Evolutionary conservation across 2,113 vertebrate genomes (phyloP).

Genomic region (Uropsilus gracilis): DNA sequence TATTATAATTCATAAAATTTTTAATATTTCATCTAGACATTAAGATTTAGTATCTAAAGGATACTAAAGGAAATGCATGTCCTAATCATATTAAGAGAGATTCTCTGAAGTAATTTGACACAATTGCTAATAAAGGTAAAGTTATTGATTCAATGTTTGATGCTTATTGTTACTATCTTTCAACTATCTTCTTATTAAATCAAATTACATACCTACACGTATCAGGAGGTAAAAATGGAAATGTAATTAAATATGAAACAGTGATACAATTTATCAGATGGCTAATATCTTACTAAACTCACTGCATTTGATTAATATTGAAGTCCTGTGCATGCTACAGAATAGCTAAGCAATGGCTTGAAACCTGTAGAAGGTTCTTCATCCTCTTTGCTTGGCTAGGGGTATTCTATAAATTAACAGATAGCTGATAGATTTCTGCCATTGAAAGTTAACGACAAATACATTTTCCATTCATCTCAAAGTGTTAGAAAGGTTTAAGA

Average conservation of each 20-base stretch:
- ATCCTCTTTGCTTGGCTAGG: neutral
- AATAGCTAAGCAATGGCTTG: neutral
- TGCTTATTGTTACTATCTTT: neutral
- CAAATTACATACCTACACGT: neutral
- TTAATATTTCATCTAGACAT: neutral
- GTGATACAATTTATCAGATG: neutral
- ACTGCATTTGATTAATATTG: neutral
- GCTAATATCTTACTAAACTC: neutral
- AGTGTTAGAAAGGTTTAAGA: neutral
- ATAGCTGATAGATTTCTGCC: neutral
- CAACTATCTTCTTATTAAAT: neutral
- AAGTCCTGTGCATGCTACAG: neutral
- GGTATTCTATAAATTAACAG: neutral
- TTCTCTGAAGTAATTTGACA: neutral
- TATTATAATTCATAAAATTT: neutral
- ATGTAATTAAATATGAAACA: neutral
- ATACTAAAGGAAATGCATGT: no score
- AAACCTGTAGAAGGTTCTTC: neutral
- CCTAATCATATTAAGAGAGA: neutral
- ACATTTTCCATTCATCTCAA: neutral
- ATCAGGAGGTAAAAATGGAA: neutral
- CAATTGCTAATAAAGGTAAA: neutral
- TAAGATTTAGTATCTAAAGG: neutral
- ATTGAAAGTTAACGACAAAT: neutral
- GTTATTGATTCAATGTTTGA: neutral